A percentile compares a stretch with the other conserved stretches of the same genome.
Evolutionary conservation across 2,113 vertebrate genomes (phyloP).

Genomic region (Odocoileus hemionus): DNA sequence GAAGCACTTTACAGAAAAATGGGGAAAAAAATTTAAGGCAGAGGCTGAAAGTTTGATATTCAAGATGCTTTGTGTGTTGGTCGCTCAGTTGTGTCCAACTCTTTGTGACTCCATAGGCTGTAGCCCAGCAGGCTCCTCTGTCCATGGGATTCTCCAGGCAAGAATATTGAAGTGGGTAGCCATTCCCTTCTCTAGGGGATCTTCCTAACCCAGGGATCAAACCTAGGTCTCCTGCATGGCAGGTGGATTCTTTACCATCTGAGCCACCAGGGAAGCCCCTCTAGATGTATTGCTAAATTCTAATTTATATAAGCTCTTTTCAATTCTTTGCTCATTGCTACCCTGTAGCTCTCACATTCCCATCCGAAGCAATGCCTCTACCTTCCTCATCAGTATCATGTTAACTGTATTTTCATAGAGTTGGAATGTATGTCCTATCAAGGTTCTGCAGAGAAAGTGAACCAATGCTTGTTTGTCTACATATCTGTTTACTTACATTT

Average conservation of each 20-base stretch:
- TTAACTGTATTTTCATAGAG: background rate
- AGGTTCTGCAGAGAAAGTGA: background rate
- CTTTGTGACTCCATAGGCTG: background rate
- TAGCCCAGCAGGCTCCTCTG: background rate
- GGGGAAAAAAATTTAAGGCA: background rate
- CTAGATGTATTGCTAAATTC: background rate
- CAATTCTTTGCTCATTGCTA: background rate
- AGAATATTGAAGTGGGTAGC: background rate
- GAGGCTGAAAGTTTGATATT: background rate
- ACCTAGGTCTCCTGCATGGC: background rate
- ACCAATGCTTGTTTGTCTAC: background rate
- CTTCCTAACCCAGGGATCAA: background rate
- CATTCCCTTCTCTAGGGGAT: background rate
- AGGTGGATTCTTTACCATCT: background rate
- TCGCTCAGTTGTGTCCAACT: background rate
- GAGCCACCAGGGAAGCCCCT: background rate
- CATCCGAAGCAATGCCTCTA: background rate
- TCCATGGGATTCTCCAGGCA: background rate
- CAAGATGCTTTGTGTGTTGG: background rate
- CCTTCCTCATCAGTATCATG: background rate
- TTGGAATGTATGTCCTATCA: background rate
- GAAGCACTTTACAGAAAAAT: background rate
- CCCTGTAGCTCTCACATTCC: background rate
- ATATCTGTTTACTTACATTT: background rate
- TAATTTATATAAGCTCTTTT: background rate